Conservation (phyloP, 2,888 invertebrate species). For the Tetramorium bicarinatum region DNA sequence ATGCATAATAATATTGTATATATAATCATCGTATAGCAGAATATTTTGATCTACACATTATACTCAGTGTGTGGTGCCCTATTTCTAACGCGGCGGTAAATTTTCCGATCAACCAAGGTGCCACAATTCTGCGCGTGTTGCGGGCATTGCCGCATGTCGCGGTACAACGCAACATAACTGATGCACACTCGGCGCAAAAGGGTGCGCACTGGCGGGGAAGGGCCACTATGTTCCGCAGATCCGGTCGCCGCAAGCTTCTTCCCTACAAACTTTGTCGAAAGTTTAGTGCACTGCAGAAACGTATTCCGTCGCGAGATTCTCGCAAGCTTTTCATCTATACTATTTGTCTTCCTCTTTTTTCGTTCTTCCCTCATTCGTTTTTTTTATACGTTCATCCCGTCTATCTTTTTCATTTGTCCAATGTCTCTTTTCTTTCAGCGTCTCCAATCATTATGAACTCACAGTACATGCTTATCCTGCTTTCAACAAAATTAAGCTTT, state of each 20-base stretch:
- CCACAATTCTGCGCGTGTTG: conserved; percentile 4
- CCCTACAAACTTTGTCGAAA: conserved; percentile 25
- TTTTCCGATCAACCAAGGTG: neutral
- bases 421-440: neutral
- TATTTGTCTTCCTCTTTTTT: neutral
- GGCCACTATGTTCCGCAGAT: neutral
- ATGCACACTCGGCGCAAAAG: conserved; percentile 21
- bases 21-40: neutral
- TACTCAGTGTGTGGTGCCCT: neutral
- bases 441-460: neutral
- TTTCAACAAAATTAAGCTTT: conserved; percentile 29
- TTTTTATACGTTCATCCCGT: neutral
- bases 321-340: conserved; percentile 32
- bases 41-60: neutral
- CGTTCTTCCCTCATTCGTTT: neutral
- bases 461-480: neutral
- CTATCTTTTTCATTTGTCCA: neutral
- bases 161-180: conserved; percentile 26
- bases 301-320: conserved; percentile 25
- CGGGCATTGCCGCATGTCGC: neutral
- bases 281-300: conserved; percentile 15
- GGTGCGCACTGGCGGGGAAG: neutral
- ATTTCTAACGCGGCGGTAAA: neutral
- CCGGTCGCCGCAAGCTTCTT: neutral
- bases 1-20: neutral